phyloP scores from a whole-genome alignment of 53 echinoderm and acorn worm species.

The Luidia sarsii region DNA sequence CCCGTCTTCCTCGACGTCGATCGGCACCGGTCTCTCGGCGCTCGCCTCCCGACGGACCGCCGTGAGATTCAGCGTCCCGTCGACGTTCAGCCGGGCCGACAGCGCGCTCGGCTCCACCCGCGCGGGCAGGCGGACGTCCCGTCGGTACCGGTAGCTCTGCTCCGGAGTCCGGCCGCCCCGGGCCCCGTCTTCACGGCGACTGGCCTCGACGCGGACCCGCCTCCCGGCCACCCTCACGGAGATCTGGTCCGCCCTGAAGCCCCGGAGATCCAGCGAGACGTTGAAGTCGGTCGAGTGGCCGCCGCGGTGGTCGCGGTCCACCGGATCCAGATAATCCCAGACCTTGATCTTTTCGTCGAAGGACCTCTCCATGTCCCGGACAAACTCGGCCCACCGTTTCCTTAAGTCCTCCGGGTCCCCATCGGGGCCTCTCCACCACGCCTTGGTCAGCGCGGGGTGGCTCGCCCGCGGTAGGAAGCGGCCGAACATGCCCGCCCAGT shows the following conservation, averaged over 20 bases:
- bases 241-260: constrained; percentile 16
- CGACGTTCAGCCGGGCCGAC: neutral
- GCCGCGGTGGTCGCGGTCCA: too few species aligned
- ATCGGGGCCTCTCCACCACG: too few species aligned
- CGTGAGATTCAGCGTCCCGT: neutral
- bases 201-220: neutral
- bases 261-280: neutral
- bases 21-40: neutral
- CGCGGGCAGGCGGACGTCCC: neutral
- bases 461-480: neutral
- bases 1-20: neutral
- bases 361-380: neutral
- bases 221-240: constrained; percentile 2
- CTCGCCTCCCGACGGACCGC: neutral
- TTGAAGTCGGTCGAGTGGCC: constrained; percentile 19
- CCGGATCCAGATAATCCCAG: neutral
- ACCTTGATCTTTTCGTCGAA: neutral
- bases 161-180: too few species aligned
- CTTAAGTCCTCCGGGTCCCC: neutral
- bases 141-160: neutral
- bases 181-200: neutral
- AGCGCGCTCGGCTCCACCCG: neutral
- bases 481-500: neutral
- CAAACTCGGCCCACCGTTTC: neutral
- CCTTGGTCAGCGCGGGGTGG: neutral